Base-by-base conservation (phyloP, 1,140 invertebrate species). In the Bombus sibiricus region DNA sequence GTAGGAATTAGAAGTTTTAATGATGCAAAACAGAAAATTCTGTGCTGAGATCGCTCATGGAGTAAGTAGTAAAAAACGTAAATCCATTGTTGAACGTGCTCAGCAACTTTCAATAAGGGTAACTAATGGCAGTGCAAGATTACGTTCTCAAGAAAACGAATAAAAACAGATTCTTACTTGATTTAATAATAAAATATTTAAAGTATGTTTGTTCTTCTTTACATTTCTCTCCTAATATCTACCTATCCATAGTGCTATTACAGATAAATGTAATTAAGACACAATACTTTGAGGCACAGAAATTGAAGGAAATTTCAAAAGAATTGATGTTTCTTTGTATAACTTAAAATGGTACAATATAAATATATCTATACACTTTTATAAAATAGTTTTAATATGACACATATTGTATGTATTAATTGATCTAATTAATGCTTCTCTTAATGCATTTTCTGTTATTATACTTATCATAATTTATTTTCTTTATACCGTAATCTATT, bases 21-120 rank as follows among this genome's bases (percentile, higher is more conserved):
- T 99, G 97, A 99, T 99, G 99, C 98, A 99, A 95, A 99, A 99
- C 95, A 96, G 98, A 74, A 98, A 98, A 91, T 99, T 98, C 95
- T 99, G 98, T 93, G 99, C 98, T 69, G 99, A 99, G 96, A 99
- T 99, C 91, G 98, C 98, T 5, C 99, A 99, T 93, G 98, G 97
- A 47, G 99, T 99, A 3, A 99, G 98, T 72, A 98, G 98, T 59
- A 99, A 99, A 95, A 99, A 99, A 93, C 97, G 99, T 66, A 99
- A 99, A 96, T 95, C 96, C 4, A 99, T 99, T 90, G 98, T 99
- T 59, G 98, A 99, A 95, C 96, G 99, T 91, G 99, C 99, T 12
- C 98, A 99, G 94, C 99, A 99, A 94, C 96, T 99, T 81, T 97
- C 98, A 64, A 99, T 99, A 93, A 97, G 98, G 90, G 97, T 99